Evolutionary conservation across 2,888 invertebrate species (phyloP), one percentile per base, ranked within the genome.

Genomic region (Galerucella nymphaeae): DNA sequence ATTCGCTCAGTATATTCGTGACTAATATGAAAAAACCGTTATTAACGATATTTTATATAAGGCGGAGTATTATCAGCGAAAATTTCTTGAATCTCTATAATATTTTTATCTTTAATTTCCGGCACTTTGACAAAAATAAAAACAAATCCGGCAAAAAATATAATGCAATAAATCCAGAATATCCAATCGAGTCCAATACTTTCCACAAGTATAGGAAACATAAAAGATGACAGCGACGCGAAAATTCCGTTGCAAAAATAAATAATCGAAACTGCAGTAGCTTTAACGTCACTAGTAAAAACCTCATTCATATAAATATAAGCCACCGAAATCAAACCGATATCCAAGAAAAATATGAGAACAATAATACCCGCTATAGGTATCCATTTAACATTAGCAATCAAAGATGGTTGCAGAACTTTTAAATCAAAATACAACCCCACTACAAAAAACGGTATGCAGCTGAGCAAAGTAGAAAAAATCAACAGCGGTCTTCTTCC

Each of bases 271-370:
- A 76, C 66, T 0, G 93, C 91, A 85, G 94, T 93, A 1, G 94
- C 92, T 71, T 78, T 80, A 0, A 79, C 72, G 78, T 93, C 92
- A 0, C 91, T 87, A 23, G 96, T 91, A 85, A 96, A 92, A 85
- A 96, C 89, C 85, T 96, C 95, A 2, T 93, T 92, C 89, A 94
- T 90, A 45, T 95, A 90, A 0, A 94, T 92, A 94, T 94, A 94
- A 0, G 94, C 93, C 42, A 95, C 84, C 0, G 94, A 93, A 2
- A 96, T 10, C 94, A 66, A 92, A 89, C 0, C 91, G 90, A 87
- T 82, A 8, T 76, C 93, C 92, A 86, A 93, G 94, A 0, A 91
- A 90, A 70, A 91, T 86, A 74, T 94, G 92, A 87, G 92, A 94
- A 20, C 92, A 0, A 94, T 89, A 59, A 95, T 85, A 0, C 93